Base-by-base conservation (phyloP, 2,797 vertebrate genomes). In the Ceyx erithaca region DNA sequence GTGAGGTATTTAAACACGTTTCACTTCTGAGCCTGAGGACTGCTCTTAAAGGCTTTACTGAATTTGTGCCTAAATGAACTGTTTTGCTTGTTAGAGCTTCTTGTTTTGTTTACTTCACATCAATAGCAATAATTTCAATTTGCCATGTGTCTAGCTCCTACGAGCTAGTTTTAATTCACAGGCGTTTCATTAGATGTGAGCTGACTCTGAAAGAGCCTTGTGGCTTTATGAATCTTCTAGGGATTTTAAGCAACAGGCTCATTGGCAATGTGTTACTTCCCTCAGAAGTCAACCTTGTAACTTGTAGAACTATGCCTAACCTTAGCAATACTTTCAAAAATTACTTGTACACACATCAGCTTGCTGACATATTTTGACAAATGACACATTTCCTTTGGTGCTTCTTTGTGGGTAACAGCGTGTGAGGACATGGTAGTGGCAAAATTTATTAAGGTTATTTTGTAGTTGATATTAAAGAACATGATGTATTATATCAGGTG, bases 361-460 rank as follows among this genome's bases (percentile, higher is more conserved):
- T 96, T 97, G 92, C 93, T 94, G 95, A 94, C 95, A 93, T 96
- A 96, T 97, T 98, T 97, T 98, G 98, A 98, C 97, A 98, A 98
- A 98, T 97, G 98, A 97, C 96, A 98, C 96, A 97, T 98, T 97
- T 97, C 97, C 96, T 96, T 97, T 97, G 97, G 96, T 97, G 95
- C 98, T 97, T 98, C 97, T 97, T 98, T 98, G 97, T 97, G 97
- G 97, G 97, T 96, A 98, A 97, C 97, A 98, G 97, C 2, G 96
- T 98, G 97, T 98, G 97, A 98, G 98, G 97, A 98, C 97, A 96
- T 96, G 95, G 97, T 96, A 95, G 72, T 95, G 92, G 97, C 96
- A 97, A 97, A 98, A 98, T 98, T 98, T 98, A 98, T 98, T 98
- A 96, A 96, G 51, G 97, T 98, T 98, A 98, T 98, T 98, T 98